Conservation (phyloP, 1,140 invertebrate species). For the Bombus sibiricus region DNA sequence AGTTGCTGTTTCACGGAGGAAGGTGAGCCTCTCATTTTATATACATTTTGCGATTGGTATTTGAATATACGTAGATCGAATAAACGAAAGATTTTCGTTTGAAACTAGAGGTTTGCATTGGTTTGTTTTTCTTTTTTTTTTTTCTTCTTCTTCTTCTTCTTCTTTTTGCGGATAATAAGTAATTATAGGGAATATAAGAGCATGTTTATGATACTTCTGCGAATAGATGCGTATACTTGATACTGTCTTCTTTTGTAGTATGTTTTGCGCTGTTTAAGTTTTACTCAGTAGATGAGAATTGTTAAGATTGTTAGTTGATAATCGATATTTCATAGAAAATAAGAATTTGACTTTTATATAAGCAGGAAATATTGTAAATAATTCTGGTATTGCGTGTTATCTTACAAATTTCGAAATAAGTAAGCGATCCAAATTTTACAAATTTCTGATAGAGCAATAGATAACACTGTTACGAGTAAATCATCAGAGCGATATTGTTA, state of each 20-base stretch:
- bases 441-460: not conserved
- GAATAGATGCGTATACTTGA: not conserved
- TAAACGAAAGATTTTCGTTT: not conserved
- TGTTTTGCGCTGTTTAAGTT: not conserved
- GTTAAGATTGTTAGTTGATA: not conserved
- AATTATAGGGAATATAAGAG: not conserved
- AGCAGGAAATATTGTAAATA: not conserved
- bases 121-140: no score
- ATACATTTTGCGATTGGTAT: not conserved
- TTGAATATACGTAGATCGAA: not conserved
- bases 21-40: slow-evolving; percentile 1
- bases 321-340: not conserved
- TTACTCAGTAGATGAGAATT: not conserved
- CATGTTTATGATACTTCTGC: not conserved
- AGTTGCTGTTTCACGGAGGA: slow-evolving; percentile 11
- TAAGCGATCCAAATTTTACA: not conserved
- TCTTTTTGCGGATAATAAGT: not conserved
- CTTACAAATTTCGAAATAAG: not conserved
- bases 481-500: not conserved
- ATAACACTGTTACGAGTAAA: not conserved
- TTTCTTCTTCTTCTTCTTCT: no score
- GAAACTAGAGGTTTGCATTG: not conserved
- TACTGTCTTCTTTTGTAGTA: not conserved
- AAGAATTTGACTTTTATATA: not conserved
- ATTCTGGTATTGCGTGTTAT: not conserved